Evolutionary conservation across 2,888 invertebrate genomes (phyloP).

Genomic region (Aphidoletes aphidimyza): DNA sequence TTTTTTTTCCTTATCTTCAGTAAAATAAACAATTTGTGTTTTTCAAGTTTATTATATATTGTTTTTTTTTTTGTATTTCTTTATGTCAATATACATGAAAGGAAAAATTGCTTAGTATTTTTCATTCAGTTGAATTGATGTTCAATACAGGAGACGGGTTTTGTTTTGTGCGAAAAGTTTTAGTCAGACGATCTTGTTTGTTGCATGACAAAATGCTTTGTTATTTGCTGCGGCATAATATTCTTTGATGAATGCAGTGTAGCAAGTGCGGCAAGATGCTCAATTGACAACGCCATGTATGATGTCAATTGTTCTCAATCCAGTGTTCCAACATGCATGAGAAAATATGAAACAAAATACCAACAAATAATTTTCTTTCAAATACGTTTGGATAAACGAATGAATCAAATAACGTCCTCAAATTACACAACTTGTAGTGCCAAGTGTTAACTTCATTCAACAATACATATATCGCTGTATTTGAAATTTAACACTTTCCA

Average conservation of each 20-base stretch:
- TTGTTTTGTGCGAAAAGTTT: neutral
- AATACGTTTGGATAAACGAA: too few species aligned
- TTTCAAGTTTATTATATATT: too few species aligned
- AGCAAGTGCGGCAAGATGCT: neutral
- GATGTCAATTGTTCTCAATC: neutral
- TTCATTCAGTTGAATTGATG: neutral
- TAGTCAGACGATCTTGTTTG: neutral
- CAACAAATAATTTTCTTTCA: too few species aligned
- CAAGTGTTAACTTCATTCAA: too few species aligned
- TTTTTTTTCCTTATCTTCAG: neutral
- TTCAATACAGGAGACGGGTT: neutral
- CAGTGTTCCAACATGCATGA: neutral
- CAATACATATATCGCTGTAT: too few species aligned
- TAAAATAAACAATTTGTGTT: neutral
- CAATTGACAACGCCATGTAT: neutral
- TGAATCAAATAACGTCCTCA: too few species aligned
- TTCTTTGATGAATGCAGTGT: neutral
- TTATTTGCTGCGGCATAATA: neutral
- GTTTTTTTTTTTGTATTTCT: neutral
- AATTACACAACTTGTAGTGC: neutral
- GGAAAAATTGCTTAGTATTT: neutral
- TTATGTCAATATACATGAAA: neutral
- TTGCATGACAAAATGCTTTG: slow-evolving; percentile 30
- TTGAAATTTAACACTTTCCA: too few species aligned
- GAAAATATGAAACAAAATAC: neutral